Base-by-base conservation (phyloP, 2,113 vertebrate genomes). In the Sus scrofa region DNA sequence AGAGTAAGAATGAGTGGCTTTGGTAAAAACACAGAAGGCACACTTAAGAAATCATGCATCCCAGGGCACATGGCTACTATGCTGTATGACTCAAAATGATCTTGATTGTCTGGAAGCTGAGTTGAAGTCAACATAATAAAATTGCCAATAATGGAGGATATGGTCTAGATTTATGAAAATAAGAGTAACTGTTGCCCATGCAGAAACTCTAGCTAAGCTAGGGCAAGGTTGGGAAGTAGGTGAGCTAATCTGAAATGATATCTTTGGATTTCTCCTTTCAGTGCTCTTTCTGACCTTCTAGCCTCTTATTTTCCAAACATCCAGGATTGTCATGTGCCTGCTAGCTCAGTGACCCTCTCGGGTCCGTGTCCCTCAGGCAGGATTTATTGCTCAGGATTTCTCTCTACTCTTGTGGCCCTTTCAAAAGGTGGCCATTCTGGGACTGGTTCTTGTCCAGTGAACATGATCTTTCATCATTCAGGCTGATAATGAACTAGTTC, bases 231-330 rank as follows among this genome's bases (percentile, higher is more conserved):
- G 54, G 94, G 54, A 86, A 82, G 37, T 54, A 74, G 26, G 22
- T 77, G n/a, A 68, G 60, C 83, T 79, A 65, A 87, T 83, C 18
- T 19, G 8, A 83, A 90, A 50, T 86, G 12, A 2, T 78, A 24
- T n/a, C 30, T 92, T 96, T 88, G n/a, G 39, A 68, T 87, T 15
- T 89, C 39, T 93, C 74, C 37, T 94, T 93, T 87, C 26, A 85
- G 34, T 27, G 20, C n/a, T 71, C 19, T 79, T 94, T 50, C 54
- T 81, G 78, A 58, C 24, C 37, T 88, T 65, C 44, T 67, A 68
- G 54, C 2, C 10, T 32, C 14, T 93, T 91, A 78, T 67, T 79
- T 88, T 84, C n/a, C 58, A 81, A 58, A 88, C 20, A 68, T 20
- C n/a, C 32, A 68, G 67, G 52, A 70, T 75, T 92, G 60, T 68